Evolutionary conservation across 1,140 invertebrate species (phyloP).

Genomic region (Euschistus heros): DNA sequence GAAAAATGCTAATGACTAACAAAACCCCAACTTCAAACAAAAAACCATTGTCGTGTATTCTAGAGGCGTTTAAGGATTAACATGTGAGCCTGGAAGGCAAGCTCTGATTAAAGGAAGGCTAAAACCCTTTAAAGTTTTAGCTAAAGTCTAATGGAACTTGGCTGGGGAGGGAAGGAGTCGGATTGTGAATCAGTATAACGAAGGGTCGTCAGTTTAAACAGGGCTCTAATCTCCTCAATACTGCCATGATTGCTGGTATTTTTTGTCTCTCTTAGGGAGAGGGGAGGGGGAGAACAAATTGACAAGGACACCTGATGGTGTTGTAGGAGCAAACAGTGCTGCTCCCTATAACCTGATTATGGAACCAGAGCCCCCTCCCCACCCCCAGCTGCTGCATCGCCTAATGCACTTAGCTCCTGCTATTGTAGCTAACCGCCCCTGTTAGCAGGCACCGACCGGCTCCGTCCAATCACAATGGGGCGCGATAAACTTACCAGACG

Average conservation of each 20-base stretch:
- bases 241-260: conserved; percentile 12
- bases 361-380: too few relatives aligned
- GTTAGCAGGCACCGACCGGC: too few relatives aligned
- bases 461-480: too few relatives aligned
- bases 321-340: neutral
- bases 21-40: too few relatives aligned
- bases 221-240: conserved; percentile 18
- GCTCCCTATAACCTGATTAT: conserved; percentile 1
- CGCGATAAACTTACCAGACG: too few relatives aligned
- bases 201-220: conserved; percentile 20
- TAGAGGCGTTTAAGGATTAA: too few relatives aligned
- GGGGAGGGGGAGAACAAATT: conserved; percentile 7
- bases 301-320: conserved; percentile 16
- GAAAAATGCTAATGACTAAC: too few relatives aligned
- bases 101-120: neutral
- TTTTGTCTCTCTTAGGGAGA: conserved; percentile 1
- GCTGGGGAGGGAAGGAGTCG: neutral
- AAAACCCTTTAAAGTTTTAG: neutral
- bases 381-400: too few relatives aligned
- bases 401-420: too few relatives aligned
- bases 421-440: too few relatives aligned
- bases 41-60: too few relatives aligned
- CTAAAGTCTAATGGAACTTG: conserved; percentile 1
- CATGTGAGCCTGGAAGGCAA: too few relatives aligned
- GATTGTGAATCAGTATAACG: conserved; percentile 9